A percentile compares a stretch with the other conserved stretches of the same genome.
Conservation (phyloP, 2,113 vertebrate genomes). For the Saguinus midas region DNA sequence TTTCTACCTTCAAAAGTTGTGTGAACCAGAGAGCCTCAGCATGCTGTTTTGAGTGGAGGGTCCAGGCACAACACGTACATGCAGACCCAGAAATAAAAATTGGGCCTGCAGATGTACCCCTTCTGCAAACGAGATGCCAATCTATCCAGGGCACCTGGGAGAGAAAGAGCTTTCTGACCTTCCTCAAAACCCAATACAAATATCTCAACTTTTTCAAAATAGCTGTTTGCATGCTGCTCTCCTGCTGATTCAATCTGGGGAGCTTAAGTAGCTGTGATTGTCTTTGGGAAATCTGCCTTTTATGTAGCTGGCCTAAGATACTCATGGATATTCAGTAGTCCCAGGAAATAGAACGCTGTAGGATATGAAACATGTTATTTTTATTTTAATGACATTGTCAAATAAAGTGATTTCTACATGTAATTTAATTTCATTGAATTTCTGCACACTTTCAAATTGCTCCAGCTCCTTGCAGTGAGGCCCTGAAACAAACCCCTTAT, state of each 20-base stretch:
- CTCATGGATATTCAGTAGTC: neutral
- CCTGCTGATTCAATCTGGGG: neutral
- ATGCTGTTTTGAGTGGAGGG: neutral
- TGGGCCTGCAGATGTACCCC: rapidly evolving
- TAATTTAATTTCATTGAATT: neutral
- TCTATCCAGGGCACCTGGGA: neutral
- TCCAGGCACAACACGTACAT: neutral
- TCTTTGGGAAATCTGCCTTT: neutral
- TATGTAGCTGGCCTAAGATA: neutral
- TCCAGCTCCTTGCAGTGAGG: neutral
- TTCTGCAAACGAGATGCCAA: neutral
- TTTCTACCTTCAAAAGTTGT: neutral
- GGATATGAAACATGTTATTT: conserved; percentile 6
- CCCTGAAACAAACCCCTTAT: neutral
- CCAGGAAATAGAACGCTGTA: neutral
- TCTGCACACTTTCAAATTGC: neutral
- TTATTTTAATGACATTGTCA: neutral
- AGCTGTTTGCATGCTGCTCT: neutral
- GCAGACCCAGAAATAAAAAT: neutral
- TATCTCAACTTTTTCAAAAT: conserved; percentile 31
- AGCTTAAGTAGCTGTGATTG: neutral
- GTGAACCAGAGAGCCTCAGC: neutral
- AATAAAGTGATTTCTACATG: neutral
- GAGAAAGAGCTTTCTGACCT: neutral
- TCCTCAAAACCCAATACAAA: rapidly evolving